Evolutionary conservation across 2,113 vertebrate genomes (phyloP), one percentile per base, ranked within the genome.

Genomic region (Elachura formosa): DNA sequence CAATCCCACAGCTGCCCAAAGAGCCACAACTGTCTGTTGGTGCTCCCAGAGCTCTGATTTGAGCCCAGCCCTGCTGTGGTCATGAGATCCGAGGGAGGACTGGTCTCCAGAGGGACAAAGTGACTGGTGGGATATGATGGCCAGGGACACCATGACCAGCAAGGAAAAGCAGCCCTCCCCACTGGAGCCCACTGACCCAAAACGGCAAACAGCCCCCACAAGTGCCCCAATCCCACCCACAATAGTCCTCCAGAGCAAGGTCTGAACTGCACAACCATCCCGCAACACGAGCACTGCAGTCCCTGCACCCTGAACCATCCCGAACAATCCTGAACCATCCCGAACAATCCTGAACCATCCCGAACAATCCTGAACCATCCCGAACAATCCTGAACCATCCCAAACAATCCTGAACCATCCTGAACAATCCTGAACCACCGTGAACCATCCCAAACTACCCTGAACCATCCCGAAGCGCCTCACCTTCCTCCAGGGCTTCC

Each of bases 401-500:
- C 10, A 5, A 46, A 46, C 46, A 13, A 49, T 49, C 24, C 48
- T 26, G 24, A 14, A 28, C n/a, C n/a, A n/a, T n/a, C n/a, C n/a
- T n/a, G n/a, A n/a, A n/a, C n/a, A n/a, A 51, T 28, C 49, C 26
- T 52, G 49, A 52, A 52, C 16, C 16, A 51, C 28, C 9, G 14
- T 17, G 9, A 29, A 51, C 26, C 49, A 36, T 22, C 40, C 38
- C 1, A 0, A 22, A 22, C 6, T 17, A 15, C 1, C 31, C 45
- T 2, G 2, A 20, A 34, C 5, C 55, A 23, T 9, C 46, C 64
- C 6, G 0, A 2, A 18, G 3, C 13, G 1, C 2, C 97, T 93
- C 85, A 99, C 99, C 98, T 72, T 99, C 99, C 81, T 99, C 98
- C 19, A 98, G 86, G 2, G 97, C 98, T 23, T 97, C 98, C 77